A percentile compares a stretch with the other conserved stretches of the same genome.
Conservation (phyloP, 1,140 invertebrate genomes). For the Neodiprion fabricii region DNA sequence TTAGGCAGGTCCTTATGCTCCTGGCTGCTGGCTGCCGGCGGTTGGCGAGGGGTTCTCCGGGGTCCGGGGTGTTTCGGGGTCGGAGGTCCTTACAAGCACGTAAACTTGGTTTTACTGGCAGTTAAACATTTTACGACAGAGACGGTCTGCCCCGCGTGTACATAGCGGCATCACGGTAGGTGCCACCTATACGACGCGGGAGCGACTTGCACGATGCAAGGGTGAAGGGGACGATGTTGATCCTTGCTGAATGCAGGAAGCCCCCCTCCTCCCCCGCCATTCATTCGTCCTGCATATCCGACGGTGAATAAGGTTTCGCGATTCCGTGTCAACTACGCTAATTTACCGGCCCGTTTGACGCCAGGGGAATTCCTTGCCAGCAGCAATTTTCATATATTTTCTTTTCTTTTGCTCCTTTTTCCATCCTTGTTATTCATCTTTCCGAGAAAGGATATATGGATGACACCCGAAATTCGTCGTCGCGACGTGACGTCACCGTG, state of each 20-base stretch:
- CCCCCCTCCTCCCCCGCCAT: not conserved
- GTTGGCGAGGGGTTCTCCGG: conserved; percentile 21
- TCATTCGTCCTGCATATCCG: not conserved
- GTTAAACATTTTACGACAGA: conserved; percentile 60
- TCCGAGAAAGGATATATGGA: too few relatives aligned
- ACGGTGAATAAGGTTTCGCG: not conserved
- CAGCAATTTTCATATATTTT: too few relatives aligned
- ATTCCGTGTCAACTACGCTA: conserved; percentile 36
- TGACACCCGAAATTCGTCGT: too few relatives aligned
- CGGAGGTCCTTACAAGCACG: conserved; percentile 58
- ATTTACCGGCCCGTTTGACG: conserved; percentile 45
- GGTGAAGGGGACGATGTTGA: conserved; percentile 10
- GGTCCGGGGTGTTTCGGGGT: conserved; percentile 33
- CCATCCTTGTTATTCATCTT: too few relatives aligned
- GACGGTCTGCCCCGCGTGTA: conserved; percentile 43
- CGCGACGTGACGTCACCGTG: too few relatives aligned
- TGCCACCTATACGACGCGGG: not conserved
- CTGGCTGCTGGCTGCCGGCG: conserved; percentile 31
- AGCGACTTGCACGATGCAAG: not conserved
- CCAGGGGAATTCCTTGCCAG: not conserved
- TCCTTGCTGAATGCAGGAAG: conserved; percentile 13
- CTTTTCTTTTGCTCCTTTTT: too few relatives aligned
- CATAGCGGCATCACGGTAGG: not conserved
- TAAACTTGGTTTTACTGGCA: conserved; percentile 62
- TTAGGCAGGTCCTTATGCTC: conserved; percentile 22